These are phyloP conservation scores for Ormia ochracea DNA, from an alignment of 2,888 invertebrate genomes.

Conservation along the genomic window DNA sequence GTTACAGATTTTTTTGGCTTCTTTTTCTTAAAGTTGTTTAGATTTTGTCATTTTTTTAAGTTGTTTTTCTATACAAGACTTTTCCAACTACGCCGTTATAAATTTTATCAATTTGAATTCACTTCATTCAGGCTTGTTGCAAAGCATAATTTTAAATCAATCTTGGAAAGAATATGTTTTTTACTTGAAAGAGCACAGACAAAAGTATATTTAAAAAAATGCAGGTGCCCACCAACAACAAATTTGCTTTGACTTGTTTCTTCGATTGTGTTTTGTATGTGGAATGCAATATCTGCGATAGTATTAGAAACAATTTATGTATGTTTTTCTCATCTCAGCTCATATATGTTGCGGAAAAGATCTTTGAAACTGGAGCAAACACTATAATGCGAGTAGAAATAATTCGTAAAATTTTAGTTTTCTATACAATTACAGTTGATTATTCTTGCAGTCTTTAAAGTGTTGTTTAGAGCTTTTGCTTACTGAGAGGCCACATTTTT, in stretches of 20 bases:
- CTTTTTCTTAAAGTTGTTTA: not conserved
- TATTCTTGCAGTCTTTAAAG: not conserved
- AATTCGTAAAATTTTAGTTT: conserved; percentile 2
- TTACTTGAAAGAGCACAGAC: not conserved
- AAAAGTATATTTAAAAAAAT: not conserved
- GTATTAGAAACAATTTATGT: not conserved
- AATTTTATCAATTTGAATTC: conserved; percentile 11
- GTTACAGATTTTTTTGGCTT: conserved; percentile 39
- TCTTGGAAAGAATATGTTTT: not conserved
- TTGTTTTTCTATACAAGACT: not conserved
- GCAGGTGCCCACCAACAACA: conserved; percentile 51
- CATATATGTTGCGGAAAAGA: not conserved
- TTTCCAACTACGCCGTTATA: not conserved
- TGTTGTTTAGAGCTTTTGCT: not conserved
- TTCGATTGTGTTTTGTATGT: not conserved
- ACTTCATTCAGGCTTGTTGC: conserved; percentile 25
- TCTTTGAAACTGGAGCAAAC: conserved; percentile 32
- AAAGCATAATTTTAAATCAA: conserved; percentile 21
- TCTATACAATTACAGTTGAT: not conserved
- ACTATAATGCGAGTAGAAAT: not conserved
- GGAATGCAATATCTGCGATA: not conserved
- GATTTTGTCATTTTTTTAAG: conserved; percentile 5
- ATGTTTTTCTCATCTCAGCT: not conserved
- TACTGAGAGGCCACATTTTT: not conserved
- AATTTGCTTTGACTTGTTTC: not conserved